Percentiles rank a stretch among this genome's conserved stretches.
Evolutionary conservation across 1,140 invertebrate genomes (phyloP).

Genomic region (Whitmania pigra): DNA sequence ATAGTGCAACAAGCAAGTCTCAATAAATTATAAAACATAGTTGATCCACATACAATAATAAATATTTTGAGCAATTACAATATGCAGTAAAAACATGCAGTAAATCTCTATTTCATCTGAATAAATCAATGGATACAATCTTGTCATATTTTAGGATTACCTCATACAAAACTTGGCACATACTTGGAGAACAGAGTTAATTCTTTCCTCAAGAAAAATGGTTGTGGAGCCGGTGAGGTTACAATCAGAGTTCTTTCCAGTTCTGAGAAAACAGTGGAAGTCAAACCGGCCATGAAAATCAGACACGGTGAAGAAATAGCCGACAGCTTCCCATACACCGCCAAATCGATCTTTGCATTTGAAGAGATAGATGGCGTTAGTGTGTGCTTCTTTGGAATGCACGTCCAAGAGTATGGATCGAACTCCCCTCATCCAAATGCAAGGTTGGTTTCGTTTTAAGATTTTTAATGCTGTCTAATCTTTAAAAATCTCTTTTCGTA

Average conservation of each 20-base stretch:
- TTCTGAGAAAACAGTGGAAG: conserved; percentile 92
- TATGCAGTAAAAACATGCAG: no score
- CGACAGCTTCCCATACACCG: conserved; percentile 71
- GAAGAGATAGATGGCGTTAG: conserved; percentile 95
- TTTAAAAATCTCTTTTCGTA: no score
- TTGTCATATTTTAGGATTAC: conserved; percentile 50
- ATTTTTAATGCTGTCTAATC: background rate
- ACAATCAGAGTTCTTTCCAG: conserved; percentile 91
- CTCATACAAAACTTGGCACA: conserved; percentile 78
- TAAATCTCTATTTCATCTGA: no score
- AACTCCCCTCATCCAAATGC: conserved; percentile 88
- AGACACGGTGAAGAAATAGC: conserved; percentile 63
- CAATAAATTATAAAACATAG: no score
- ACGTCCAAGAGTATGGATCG: conserved; percentile 99
- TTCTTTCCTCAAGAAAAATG: conserved; percentile 89
- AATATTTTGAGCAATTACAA: no score
- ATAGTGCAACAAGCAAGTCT: no score
- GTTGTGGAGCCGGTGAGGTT: conserved; percentile 84
- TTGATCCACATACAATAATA: no score
- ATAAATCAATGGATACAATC: no score
- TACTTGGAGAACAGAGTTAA: conserved; percentile 97
- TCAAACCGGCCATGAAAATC: conserved; percentile 89
- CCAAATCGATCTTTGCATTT: conserved; percentile 97
- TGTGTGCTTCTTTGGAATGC: conserved; percentile 99
- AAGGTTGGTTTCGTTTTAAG: conserved; percentile 52